Base-by-base conservation (phyloP, 2,113 vertebrate species). In the Cyphomyrus discorhynchus region DNA sequence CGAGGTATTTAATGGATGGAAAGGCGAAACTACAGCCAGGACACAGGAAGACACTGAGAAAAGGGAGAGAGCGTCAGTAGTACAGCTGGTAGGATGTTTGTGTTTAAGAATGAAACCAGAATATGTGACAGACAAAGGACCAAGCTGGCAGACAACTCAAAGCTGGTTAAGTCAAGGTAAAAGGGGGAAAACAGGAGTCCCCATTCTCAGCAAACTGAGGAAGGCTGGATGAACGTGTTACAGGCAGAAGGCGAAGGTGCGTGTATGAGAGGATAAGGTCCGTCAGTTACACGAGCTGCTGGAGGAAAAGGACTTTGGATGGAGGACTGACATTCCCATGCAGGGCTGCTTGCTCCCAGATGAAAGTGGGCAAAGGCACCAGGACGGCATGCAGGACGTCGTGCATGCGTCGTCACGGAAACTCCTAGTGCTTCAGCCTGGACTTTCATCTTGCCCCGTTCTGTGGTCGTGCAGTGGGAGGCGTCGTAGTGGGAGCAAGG, bases 1-100 rank as follows among this genome's bases (percentile, higher is more conserved):
- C 50, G n/a, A 80, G n/a, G 70, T 52, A 80, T 82, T 49, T 82
- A 46, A 46, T 39, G 90, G 92, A 84, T 89, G 90, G 56, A 19
- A 45, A 87, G 85, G 56, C 19, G 17, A 46, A 24, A 86, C 11
- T 6, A 11, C 39, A 52, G 46, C 24, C 19, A 66, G 11, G 15
- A 83, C 50, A 53, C 62, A 46, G 82, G 39, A 83, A 88, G 82
- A 45, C 9, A 10, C 46, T 27, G 19, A 45, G 8, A 45, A 27
- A 0, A 8, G 42, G n/a, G 17, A 21, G 66, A 19, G 82, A 47
- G 56, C 5, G 70, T 13, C 85, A 89, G 39, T 31, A 42, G n/a
- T 45, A 31, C 8, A 88, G n/a, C 89, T 47, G 15, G n/a, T 49
- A 66, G 46, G 66, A 86, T 19, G 56, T n/a, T 49, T 83, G 82